Base-by-base conservation (phyloP, 2,888 invertebrate species). In the Cremastinae sp. region DNA sequence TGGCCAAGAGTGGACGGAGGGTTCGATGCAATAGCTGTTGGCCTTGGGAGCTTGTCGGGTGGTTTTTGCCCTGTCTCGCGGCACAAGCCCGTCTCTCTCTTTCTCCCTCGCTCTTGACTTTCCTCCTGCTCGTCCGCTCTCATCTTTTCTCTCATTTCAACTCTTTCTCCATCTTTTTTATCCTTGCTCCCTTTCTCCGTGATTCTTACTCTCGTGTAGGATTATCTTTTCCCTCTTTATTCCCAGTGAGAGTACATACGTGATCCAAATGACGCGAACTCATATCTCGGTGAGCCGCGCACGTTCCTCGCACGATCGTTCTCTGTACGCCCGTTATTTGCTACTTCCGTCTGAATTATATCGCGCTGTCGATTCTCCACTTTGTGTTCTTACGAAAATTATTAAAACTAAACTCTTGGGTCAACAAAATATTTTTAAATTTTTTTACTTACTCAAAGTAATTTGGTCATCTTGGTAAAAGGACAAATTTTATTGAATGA, bases 1-100 rank as follows among this genome's bases (percentile, higher is more conserved):
- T 81, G 75, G 74, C 38, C 73, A 69, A 72, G 73, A 75, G 74
- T 78, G 74, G 73, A 77, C 71, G n/a, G 73, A 77, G 78, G 78
- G 80, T 78, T 79, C 79, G 76, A 74, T 78, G 79, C 79, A 78
- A 78, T 75, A 80, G 79, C 77, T 77, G 78, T 77, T 80, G 80
- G 77, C 79, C 79, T 80, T 81, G 80, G 79, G 78, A 68, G 70
- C 79, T 74, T 64, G 79, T 75, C 77, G 77, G 78, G 78, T 75
- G 65, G 76, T 81, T 81, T 78, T 81, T 81, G 71, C 78, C 62
- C 51, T 58, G 69, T 41, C 58, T 34, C n/a, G n/a, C 49, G 51
- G 43, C 64, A 20, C 69, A 74, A 74, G 74, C 68, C 49, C 59
- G 69, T 75, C 70, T 36, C 49, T 38, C 14, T 45, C 61, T 45